Conservation (phyloP, 2,113 vertebrate species). For the Pipa parva region DNA sequence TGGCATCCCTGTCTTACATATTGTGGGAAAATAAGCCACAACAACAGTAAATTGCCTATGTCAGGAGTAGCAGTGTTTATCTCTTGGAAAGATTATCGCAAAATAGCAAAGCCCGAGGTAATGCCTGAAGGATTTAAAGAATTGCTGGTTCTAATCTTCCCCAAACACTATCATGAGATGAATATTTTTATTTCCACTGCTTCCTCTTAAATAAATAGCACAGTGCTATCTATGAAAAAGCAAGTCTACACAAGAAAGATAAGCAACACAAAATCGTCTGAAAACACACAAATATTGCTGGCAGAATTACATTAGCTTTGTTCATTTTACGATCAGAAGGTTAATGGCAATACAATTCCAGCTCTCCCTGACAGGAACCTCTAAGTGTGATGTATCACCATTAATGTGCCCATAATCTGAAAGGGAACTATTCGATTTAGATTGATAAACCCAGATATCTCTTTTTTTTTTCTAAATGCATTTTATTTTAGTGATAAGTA, state of each 20-base stretch:
- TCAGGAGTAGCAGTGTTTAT: slow-evolving; percentile 1
- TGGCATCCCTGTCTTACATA: background rate
- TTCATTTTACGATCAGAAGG: slow-evolving; percentile 16
- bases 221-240: slow-evolving; percentile 16
- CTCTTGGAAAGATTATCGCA: background rate
- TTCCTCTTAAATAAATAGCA: slow-evolving; percentile 14
- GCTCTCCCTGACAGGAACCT: slow-evolving; percentile 15
- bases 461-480: slow-evolving; percentile 23
- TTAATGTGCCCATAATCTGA: slow-evolving; percentile 18
- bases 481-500: slow-evolving; percentile 14
- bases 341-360: slow-evolving; percentile 37
- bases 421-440: slow-evolving; percentile 29
- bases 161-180: slow-evolving; percentile 12
- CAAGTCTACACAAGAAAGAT: slow-evolving; percentile 21
- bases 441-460: slow-evolving; percentile 27
- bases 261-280: slow-evolving; percentile 16
- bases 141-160: slow-evolving; percentile 4
- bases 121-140: background rate
- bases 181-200: slow-evolving; percentile 11
- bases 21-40: background rate
- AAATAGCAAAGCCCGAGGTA: background rate
- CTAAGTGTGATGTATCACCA: slow-evolving; percentile 11
- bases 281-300: background rate
- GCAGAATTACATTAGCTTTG: slow-evolving; percentile 1
- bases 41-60: background rate